Percentiles rank a stretch among this genome's conserved stretches.
Evolutionary conservation across 2,888 invertebrate species (phyloP).

Genomic region (Metallyticus violacea): DNA sequence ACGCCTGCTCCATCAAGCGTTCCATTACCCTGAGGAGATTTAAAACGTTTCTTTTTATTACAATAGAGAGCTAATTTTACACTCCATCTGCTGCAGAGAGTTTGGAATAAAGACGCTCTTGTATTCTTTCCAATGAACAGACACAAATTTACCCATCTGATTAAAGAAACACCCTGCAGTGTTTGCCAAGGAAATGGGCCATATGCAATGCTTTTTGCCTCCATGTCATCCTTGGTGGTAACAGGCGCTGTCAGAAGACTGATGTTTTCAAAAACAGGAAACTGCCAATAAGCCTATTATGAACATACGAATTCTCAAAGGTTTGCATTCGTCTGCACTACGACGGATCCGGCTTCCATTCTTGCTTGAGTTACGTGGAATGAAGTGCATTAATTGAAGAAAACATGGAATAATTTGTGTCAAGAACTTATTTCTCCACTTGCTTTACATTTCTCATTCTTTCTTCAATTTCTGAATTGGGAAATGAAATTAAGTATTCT

Average conservation of each 20-base stretch:
- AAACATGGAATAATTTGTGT: too few species aligned
- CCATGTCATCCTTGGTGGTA: not conserved
- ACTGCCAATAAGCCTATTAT: not conserved
- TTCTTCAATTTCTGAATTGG: too few species aligned
- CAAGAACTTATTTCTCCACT: too few species aligned
- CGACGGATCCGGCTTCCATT: not conserved
- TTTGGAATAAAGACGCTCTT: not conserved
- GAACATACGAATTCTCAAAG: not conserved
- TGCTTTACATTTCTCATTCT: too few species aligned
- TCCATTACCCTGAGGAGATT: constrained; percentile 3
- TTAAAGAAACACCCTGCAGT: not conserved
- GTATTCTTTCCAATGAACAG: not conserved
- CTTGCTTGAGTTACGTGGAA: too few species aligned
- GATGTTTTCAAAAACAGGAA: not conserved
- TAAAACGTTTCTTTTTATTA: constrained; percentile 3
- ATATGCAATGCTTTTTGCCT: not conserved
- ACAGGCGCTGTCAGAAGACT: not conserved
- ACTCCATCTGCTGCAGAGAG: not conserved
- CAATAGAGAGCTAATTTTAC: constrained; percentile 1
- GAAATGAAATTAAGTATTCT: too few species aligned
- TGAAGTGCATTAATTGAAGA: too few species aligned
- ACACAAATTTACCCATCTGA: not conserved
- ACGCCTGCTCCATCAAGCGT: not conserved
- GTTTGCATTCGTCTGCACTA: not conserved
- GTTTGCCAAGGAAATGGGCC: not conserved